These are phyloP conservation scores for Apocheima hispidaria DNA, from an alignment of 2,888 invertebrate species.

Conservation along the genomic window DNA sequence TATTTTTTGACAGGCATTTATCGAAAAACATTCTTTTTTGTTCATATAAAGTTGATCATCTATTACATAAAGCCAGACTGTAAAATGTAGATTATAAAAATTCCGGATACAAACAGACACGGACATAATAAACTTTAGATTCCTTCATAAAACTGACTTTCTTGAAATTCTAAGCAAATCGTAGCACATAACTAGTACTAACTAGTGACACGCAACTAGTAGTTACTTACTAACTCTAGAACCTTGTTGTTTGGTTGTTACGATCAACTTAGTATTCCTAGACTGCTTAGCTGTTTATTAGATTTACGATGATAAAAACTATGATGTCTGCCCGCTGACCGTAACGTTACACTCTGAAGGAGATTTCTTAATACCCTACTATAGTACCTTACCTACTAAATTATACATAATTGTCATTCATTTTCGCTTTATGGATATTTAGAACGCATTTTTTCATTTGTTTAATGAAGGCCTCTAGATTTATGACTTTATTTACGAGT, in stretches of 20 bases:
- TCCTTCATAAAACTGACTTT: too few relatives aligned
- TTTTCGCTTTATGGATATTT: constrained; percentile 44
- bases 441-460: constrained; percentile 43
- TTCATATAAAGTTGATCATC: too few relatives aligned
- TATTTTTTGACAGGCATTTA: too few relatives aligned
- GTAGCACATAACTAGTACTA: too few relatives aligned
- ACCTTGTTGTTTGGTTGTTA: not conserved
- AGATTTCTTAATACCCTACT: constrained; percentile 46
- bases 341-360: constrained; percentile 47
- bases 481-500: constrained; percentile 18
- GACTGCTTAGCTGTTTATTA: constrained; percentile 5
- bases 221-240: not conserved
- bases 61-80: too few relatives aligned
- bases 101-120: too few relatives aligned
- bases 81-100: too few relatives aligned
- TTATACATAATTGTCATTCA: constrained; percentile 48
- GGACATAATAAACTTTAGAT: too few relatives aligned
- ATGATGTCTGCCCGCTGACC: constrained; percentile 38
- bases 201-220: not conserved
- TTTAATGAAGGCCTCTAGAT: constrained; percentile 21
- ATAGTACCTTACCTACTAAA: constrained; percentile 31
- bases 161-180: too few relatives aligned
- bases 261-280: constrained; percentile 1
- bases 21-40: too few relatives aligned
- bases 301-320: constrained; percentile 36